Base-by-base conservation (phyloP, 2,888 invertebrate species). In the Ephialtes manifestator region DNA sequence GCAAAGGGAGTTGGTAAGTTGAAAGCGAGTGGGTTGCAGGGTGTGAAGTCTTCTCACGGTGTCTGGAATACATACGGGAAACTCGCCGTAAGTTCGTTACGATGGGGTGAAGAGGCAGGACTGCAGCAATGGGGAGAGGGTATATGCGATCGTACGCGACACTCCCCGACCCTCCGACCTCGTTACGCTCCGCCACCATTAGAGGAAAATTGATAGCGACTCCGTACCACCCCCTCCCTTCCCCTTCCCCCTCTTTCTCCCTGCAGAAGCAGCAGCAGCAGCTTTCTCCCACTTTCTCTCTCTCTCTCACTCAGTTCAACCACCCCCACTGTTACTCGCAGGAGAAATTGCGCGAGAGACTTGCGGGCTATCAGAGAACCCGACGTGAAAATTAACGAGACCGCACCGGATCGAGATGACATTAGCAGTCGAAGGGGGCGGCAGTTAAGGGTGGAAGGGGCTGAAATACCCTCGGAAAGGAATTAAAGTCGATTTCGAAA, bases 171-270 rank as follows among this genome's bases (percentile, higher is more conserved):
- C 89, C 89, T 90, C 88, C 87, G 89, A 92, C 90, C 91, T 92
- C 90, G 91, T 92, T 92, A 92, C 88, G 88, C 86, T 86, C 89
- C 88, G 88, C 90, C 90, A 89, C 90, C 89, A 91, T 92, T 92
- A 92, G 90, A 89, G 89, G 90, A 91, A 92, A 93, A 92, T 92
- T 93, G 92, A 92, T 91, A 90, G 92, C 81, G 90, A 90, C 91
- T 90, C 72, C 53, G 70, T 53, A 82, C 74, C 75, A 55, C 84
- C 81, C 63, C 84, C 51, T 78, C 74, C 82, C 75, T 1, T 2
- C 71, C 58, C 75, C 65, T 18, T 35, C 43, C 24, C 35, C 24
- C 28, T 24, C 43, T 24, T 28, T 20, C 28, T 24, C 80, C 86
- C 85, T n/a, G 55, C 58, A 11, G 20, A 39, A 65, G 7, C 65